These are phyloP conservation scores for Leptopilina boulardi DNA, from an alignment of 1,140 invertebrate genomes.

Conservation along the genomic window DNA sequence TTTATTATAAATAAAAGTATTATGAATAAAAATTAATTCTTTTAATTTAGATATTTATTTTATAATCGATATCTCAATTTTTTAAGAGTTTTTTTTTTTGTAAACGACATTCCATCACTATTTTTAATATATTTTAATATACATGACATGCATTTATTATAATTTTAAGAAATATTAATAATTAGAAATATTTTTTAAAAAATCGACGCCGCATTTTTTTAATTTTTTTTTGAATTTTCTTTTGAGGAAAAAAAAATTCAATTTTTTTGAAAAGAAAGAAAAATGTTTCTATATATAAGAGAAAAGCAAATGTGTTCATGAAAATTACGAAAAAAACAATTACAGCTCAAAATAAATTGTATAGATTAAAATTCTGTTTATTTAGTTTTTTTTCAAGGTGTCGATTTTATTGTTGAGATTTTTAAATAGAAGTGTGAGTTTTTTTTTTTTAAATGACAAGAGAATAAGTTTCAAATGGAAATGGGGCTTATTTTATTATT, in stretches of 20 bases:
- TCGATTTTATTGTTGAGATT: slow-evolving; percentile 30
- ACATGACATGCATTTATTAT: slow-evolving; percentile 16
- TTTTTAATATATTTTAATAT: neutral
- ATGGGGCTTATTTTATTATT: neutral
- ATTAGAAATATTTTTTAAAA: neutral
- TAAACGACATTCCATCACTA: no score
- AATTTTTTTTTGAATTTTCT: neutral
- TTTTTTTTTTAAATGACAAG: neutral
- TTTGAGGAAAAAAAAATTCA: no score
- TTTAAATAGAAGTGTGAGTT: neutral
- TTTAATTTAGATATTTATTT: no score
- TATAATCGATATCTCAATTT: no score
- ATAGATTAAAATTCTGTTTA: no score
- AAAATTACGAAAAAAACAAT: neutral
- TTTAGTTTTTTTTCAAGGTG: no score
- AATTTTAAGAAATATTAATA: neutral
- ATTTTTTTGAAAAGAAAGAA: neutral
- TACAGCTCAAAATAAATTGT: no score
- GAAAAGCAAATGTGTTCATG: neutral
- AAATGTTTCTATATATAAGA: neutral
- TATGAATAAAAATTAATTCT: no score
- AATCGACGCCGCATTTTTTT: neutral
- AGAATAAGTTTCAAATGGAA: neutral
- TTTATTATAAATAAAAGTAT: no score
- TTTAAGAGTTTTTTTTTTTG: no score